Conservation (phyloP, 2,113 vertebrate genomes). For the Hippocampus barbouri region DNA sequence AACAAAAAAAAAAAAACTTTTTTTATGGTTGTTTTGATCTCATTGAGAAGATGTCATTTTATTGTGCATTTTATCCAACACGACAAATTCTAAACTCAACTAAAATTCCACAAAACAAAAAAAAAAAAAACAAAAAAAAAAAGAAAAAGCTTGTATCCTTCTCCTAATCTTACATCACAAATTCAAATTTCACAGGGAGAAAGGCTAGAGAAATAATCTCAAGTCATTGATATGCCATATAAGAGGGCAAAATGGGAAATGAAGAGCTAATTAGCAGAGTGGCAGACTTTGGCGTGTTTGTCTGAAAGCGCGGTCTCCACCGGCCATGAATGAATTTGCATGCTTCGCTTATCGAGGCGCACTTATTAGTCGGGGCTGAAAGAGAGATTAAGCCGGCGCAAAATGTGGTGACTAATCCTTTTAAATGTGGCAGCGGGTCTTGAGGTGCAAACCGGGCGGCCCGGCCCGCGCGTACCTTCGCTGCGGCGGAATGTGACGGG, state of each 20-base stretch:
- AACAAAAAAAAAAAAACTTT: slow-evolving; percentile 37
- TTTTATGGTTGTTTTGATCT: not conserved
- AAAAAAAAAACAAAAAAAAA: not conserved
- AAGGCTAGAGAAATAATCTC: slow-evolving; percentile 72
- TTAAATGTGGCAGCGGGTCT: slow-evolving; percentile 76
- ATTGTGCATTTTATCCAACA: not conserved
- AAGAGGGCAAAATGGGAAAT: slow-evolving; percentile 72
- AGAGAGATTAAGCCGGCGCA: slow-evolving; percentile 80
- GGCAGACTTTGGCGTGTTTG: slow-evolving; percentile 71
- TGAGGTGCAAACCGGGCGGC: slow-evolving; percentile 63
- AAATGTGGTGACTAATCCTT: slow-evolving; percentile 81
- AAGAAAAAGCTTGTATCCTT: slow-evolving; percentile 36
- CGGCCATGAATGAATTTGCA: slow-evolving; percentile 80
- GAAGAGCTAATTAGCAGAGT: slow-evolving; percentile 79
- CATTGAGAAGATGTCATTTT: not conserved
- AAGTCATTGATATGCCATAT: slow-evolving; percentile 69
- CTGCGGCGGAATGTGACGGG: slow-evolving; percentile 40
- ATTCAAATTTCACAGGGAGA: slow-evolving; percentile 80
- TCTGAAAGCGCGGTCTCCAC: slow-evolving; percentile 70
- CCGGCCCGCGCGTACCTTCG: slow-evolving; percentile 45
- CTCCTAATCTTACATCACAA: slow-evolving; percentile 73
- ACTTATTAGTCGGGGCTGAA: slow-evolving; percentile 79
- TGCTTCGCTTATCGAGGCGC: slow-evolving; percentile 76
- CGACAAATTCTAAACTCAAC: not conserved
- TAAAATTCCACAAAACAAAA: not conserved